A percentile compares a stretch with the other conserved stretches of the same genome.
These are phyloP conservation scores for Poecile montanus DNA, from an alignment of 2,797 vertebrate species.

Conservation along the genomic window DNA sequence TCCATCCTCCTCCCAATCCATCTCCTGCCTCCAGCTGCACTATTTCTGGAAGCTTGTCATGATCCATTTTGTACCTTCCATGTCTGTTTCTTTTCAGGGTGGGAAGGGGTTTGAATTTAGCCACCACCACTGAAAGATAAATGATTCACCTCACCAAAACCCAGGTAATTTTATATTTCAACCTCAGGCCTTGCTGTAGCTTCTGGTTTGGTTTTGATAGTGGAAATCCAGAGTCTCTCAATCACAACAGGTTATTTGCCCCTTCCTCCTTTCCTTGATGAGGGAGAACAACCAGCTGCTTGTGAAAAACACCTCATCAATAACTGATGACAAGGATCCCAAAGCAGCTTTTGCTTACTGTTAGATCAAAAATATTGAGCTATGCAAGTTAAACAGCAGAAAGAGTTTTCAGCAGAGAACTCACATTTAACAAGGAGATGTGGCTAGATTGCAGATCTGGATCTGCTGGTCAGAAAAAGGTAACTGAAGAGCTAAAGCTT, in stretches of 20 bases:
- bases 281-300: neutral
- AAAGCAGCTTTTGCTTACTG: neutral
- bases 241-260: neutral
- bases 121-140: neutral
- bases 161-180: neutral
- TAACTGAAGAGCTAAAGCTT: neutral
- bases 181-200: neutral
- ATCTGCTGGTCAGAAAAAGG: neutral
- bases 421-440: neutral
- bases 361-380: neutral
- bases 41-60: neutral
- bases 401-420: neutral
- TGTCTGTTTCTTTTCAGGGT: neutral
- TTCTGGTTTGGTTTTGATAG: neutral
- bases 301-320: neutral
- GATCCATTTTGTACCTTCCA: neutral
- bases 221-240: neutral
- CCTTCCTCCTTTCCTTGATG: neutral
- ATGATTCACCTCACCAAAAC: neutral
- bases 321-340: neutral
- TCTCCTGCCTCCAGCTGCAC: neutral
- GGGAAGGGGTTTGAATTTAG: neutral
- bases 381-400: neutral
- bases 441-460: neutral
- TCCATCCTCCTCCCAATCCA: neutral